A percentile compares a stretch with the other conserved stretches of the same genome.
These are phyloP conservation scores for Tanypteryx hageni DNA, from an alignment of 2,888 invertebrate genomes.

Conservation along the genomic window DNA sequence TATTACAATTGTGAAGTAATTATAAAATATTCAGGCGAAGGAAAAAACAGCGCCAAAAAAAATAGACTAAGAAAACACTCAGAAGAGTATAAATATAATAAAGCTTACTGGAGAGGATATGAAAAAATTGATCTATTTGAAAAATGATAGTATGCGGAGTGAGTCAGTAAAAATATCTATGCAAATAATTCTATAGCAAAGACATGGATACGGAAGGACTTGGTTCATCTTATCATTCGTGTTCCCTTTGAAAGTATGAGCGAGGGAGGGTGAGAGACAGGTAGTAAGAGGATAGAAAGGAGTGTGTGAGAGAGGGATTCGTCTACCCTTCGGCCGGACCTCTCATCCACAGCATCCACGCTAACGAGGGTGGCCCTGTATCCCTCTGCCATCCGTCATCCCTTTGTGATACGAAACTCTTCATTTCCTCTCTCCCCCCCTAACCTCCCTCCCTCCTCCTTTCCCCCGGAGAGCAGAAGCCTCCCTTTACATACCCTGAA, in stretches of 20 bases:
- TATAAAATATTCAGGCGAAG: no score
- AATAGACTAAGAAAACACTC: no score
- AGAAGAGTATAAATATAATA: no score
- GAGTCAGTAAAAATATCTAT: no score
- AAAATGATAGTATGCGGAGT: no score
- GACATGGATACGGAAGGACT: background rate
- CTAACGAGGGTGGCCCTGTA: slow-evolving; percentile 6
- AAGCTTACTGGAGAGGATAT: no score
- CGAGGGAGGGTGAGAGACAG: background rate
- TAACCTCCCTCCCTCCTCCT: background rate
- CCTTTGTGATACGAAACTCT: slow-evolving; percentile 44
- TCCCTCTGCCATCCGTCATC: slow-evolving; percentile 29
- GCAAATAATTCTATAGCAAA: no score
- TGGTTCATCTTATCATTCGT: background rate
- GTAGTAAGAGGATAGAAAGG: no score
- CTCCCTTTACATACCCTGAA: background rate
- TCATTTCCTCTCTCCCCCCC: background rate
- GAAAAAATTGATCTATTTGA: no score
- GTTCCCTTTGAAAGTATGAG: background rate
- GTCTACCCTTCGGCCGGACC: background rate
- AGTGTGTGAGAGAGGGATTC: background rate
- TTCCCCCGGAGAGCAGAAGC: background rate
- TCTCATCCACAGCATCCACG: background rate
- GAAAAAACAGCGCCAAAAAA: no score
- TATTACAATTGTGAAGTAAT: no score